Base-by-base conservation (phyloP, 2,113 vertebrate genomes). In the Eulemur macaco region DNA sequence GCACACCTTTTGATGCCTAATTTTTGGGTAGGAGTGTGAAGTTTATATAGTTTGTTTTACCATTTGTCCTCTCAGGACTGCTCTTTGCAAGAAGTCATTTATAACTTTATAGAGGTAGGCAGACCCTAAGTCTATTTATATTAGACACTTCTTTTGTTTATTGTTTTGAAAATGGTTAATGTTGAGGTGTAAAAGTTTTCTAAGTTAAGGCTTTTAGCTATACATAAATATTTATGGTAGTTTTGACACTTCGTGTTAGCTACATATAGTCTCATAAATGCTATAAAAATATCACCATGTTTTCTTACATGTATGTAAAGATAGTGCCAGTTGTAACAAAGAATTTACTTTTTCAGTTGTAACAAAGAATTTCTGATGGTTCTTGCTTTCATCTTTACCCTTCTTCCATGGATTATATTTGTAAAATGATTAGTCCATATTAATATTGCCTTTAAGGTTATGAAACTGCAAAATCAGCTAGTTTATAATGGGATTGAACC, bases 131-230 rank as follows among this genome's bases (percentile, higher is more conserved):
- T 52, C 31, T 82, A 52, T 68, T 92, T 92, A 39, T 81, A 95
- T 69, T 96, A 73, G 37, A 13, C 14, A 34, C 4, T 73, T 95
- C 34, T 58, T 87, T 73, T 47, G 56, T 58, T 97, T 96, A 74
- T 92, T 97, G 69, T 93, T 94, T 94, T 52, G 6, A 83, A 94
- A 93, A 80, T 95, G n/a, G 37, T 87, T 89, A 91, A 50, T 83
- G 54, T 91, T 95, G 39, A 95, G 58, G 34, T 91, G 4, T 52
- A 94, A 96, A 92, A 15, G 6, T 45, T 95, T 89, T 86, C 54
- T 92, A 84, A 82, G 3, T 88, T 84, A 78, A 91, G 7, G 37
- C 85, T 84, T 96, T 91, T 93, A 84, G 34, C 42, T 83, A 71
- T 23, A 83, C 56, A 52, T 66, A 73, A 21, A n/a, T 93, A 68